Base-by-base conservation (phyloP, 2,113 vertebrate species). In the Hippoglossus stenolepis region DNA sequence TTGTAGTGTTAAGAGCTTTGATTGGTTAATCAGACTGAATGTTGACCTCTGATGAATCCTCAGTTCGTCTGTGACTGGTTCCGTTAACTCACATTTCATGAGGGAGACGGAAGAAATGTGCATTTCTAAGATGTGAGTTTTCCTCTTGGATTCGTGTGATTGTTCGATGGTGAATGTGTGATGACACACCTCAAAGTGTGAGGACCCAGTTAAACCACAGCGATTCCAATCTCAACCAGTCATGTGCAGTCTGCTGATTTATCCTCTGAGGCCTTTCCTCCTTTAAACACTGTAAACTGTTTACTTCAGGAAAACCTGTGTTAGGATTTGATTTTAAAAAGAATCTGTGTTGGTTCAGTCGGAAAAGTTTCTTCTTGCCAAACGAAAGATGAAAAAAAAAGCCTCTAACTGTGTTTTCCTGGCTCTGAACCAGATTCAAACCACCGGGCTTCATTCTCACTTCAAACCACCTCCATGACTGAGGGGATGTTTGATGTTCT, bases 171-270 rank as follows among this genome's bases (percentile, higher is more conserved):
- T 14, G 15, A 53, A n/a, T 10, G 51, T 53, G 51, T 53, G 51
- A 53, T 20, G 80, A 72, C 74, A 60, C 24, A 73, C 60, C 79
- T 73, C 21, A 70, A 67, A 11, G 40, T 43, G 40, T 13, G 40
- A 43, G 40, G 47, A 71, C 43, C 28, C 31, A 31, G 31, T 45
- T 70, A 61, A 75, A 60, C 70, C 5, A 20, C 28, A 47, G 6
- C 54, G 69, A 26, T 68, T 57, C 73, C 73, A 77, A 15, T 69
- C 63, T 57, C 26, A 45, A 20, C 43, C 20, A n/a, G 71, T 69
- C 73, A 79, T 65, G 38, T 77, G 71, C 70, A 14, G 77, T 35
- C 74, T 69, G 53, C 24, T 73, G 69, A 60, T 1, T 18, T 24
- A 1, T 56, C 61, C 28, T 40, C 23, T 12, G 10, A 64, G 40